A percentile compares a stretch with the other conserved stretches of the same genome.
Evolutionary conservation across 2,113 vertebrate species (phyloP).

Genomic region (Grantiella picta): DNA sequence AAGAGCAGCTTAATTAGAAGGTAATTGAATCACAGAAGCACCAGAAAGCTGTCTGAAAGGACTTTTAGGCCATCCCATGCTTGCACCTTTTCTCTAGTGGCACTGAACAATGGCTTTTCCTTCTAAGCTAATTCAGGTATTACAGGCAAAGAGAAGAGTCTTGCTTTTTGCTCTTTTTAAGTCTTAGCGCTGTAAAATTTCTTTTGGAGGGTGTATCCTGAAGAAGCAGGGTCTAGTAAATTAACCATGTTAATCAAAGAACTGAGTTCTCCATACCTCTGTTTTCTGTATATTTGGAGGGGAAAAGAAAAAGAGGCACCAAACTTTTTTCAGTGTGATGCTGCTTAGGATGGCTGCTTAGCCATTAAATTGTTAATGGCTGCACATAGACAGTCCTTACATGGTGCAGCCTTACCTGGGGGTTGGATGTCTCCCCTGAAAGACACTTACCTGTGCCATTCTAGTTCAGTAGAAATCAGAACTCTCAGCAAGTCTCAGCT

Average conservation of each 20-base stretch:
- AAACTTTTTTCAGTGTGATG: background rate
- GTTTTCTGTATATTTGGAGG: background rate
- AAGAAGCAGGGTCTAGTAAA: background rate
- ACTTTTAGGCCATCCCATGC: background rate
- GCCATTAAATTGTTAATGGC: background rate
- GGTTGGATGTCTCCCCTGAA: background rate
- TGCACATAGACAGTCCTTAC: background rate
- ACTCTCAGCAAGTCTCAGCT: background rate
- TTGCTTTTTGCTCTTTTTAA: background rate
- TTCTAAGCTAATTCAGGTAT: background rate
- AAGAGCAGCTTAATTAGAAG: constrained; percentile 27
- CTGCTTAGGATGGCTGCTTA: background rate
- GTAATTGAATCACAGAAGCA: background rate
- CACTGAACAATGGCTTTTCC: background rate
- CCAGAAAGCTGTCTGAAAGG: background rate
- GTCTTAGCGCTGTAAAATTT: background rate
- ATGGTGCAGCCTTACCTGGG: background rate
- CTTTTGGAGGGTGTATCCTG: background rate
- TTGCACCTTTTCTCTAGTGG: background rate
- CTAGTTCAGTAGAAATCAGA: background rate
- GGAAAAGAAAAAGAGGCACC: background rate
- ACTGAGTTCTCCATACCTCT: background rate
- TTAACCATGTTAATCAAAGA: background rate
- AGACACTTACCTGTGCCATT: background rate
- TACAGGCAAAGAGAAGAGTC: background rate